Evolutionary conservation across 2,888 invertebrate species (phyloP), one percentile per base, ranked within the genome.

Genomic region (Timema cristinae): DNA sequence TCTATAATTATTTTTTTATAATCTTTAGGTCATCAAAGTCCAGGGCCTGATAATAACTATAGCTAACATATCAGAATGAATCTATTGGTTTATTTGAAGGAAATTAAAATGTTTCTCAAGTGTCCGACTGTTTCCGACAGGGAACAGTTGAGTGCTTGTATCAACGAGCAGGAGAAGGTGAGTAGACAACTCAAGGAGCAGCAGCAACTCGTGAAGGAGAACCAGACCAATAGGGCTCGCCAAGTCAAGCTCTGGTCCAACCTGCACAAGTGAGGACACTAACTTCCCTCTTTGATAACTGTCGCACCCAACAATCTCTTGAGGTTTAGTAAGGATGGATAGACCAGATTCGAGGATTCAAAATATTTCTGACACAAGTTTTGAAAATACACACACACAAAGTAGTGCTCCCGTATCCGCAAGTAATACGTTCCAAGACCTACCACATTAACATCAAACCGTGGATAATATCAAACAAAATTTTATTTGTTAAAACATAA

Each of bases 71-170:
- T 13, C 0, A 32, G 48, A 67, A 13, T 67, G 9, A 66, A 10
- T 11, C 11, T 72, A 16, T 59, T 82, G 11, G 78, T 61, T 79
- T 75, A 79, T 81, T 83, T 82, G 72, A 50, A 50, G 61, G 50
- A 8, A 54, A 72, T 16, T 67, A 67, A 52, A 47, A 50, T 71
- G 75, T 76, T 69, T 32, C 32, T 32, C 32, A 32, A 32, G 32
- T 32, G 32, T 32, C 32, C 32, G 4, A 32, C 32, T 32, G 32
- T 32, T 70, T 56, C 84, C 47, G 83, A 80, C 81, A 89, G 90
- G 81, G 91, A 91, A 76, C 84, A 85, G 75, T 83, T 90, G 77
- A 86, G 85, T 77, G 84, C 84, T 75, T 87, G 87, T 78, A 87
- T 90, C 67, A 82, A 83, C 71, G 89, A 90, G 77, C 85, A 88